These are phyloP conservation scores for Streblospio benedicti DNA, from an alignment of 1,140 invertebrate species.

Conservation along the genomic window DNA sequence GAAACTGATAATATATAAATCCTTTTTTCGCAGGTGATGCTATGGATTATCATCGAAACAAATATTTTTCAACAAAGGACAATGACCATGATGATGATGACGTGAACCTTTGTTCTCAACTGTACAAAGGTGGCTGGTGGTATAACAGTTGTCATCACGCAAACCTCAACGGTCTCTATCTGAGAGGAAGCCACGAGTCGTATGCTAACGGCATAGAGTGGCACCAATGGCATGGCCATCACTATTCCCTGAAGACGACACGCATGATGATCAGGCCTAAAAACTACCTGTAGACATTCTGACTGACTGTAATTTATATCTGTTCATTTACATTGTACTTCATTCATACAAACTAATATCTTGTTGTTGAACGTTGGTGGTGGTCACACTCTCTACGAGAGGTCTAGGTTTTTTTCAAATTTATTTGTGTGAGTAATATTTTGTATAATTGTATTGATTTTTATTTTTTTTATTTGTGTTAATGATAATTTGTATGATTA, in stretches of 20 bases:
- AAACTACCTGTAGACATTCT: too few species aligned
- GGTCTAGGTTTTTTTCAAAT: too few species aligned
- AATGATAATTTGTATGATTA: too few species aligned
- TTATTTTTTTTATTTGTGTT: too few species aligned
- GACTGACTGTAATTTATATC: too few species aligned
- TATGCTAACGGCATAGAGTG: neutral
- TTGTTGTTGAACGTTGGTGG: too few species aligned
- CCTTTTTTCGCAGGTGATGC: slow-evolving; percentile 6
- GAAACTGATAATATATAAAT: too few species aligned
- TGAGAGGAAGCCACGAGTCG: neutral
- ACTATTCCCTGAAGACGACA: neutral
- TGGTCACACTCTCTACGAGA: too few species aligned
- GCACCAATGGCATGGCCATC: neutral
- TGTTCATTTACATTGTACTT: too few species aligned
- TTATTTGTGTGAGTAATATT: too few species aligned
- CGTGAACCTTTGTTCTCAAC: neutral
- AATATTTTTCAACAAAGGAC: neutral
- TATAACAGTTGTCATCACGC: slow-evolving; percentile 9
- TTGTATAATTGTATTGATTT: too few species aligned
- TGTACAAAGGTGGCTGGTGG: slow-evolving; percentile 12
- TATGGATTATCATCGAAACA: neutral
- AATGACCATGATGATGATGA: neutral
- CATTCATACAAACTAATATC: too few species aligned
- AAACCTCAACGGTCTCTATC: slow-evolving; percentile 11
- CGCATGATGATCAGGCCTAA: slow-evolving; percentile 2